Percentiles rank a stretch among this genome's conserved stretches.
phyloP scores from a whole-genome alignment of 2,888 invertebrate species.

The Ichneumoninae sp. region DNA sequence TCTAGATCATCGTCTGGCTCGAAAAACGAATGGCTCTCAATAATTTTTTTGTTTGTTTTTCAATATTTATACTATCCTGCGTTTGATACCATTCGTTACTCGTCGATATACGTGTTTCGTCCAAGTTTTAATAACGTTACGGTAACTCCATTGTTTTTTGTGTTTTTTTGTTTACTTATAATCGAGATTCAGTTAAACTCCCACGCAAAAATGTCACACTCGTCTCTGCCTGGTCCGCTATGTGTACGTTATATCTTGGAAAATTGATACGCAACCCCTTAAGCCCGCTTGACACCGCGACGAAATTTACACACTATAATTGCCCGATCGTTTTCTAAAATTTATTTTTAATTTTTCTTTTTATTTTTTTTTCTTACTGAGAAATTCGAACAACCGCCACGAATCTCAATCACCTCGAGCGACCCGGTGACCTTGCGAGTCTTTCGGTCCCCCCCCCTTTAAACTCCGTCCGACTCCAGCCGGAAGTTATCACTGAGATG shows the following conservation, averaged over 20 bases:
- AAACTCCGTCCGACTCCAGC: conserved; percentile 29
- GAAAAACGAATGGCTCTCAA: conserved; percentile 31
- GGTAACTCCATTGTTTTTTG: conserved; percentile 21
- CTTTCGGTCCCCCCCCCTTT: background rate
- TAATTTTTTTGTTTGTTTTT: conserved; percentile 60
- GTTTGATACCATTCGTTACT: conserved; percentile 48
- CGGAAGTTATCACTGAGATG: conserved; percentile 41
- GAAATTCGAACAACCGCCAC: conserved; percentile 4
- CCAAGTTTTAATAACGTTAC: conserved; percentile 21
- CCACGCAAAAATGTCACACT: conserved; percentile 26
- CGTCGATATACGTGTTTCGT: conserved; percentile 44
- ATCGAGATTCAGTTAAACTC: conserved; percentile 22
- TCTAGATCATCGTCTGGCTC: conserved; percentile 47
- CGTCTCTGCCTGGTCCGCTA: conserved; percentile 53
- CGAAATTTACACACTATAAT: conserved; percentile 44
- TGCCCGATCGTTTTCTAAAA: conserved; percentile 43
- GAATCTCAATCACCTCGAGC: conserved; percentile 10
- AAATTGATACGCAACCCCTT: conserved; percentile 47
- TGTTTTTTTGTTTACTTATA: conserved; percentile 24
- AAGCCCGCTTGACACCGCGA: conserved; percentile 34
- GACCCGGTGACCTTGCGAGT: conserved; percentile 13
- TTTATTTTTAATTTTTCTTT: background rate
- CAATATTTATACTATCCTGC: conserved; percentile 65
- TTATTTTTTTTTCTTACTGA: background rate
- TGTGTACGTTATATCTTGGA: conserved; percentile 42